Evolutionary conservation across 2,888 invertebrate species (phyloP), one percentile per base, ranked within the genome.

Genomic region (Rosalia funebris): DNA sequence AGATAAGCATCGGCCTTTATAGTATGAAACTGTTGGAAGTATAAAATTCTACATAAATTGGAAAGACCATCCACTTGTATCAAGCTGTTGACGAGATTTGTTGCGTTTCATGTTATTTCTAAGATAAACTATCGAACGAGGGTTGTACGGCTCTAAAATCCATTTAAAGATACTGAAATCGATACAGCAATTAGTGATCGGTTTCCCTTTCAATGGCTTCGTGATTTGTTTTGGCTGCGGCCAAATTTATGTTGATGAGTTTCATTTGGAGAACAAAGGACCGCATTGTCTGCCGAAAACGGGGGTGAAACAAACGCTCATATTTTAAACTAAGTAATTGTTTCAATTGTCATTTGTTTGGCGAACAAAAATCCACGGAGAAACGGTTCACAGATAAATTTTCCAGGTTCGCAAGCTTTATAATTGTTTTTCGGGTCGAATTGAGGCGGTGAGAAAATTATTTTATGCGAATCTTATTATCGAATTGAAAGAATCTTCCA

Each of bases 121-220:
- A 25, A 25, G 25, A 9, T 25, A 25, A 25, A 9, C 3, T 3
- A 46, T 46, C 32, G 15, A 1, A n/a, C 1, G 17, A 16, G 17
- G 48, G 19, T n/a, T 14, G 12, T 10, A 16, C 34, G 17, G 17
- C 36, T 4, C 17, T 19, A 19, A 12, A 48, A n/a, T 48, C 37
- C 20, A 12, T 19, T 48, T 48, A 48, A 36, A 36, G 37, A 48
- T 48, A 19, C 12, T 39, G 19, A 41, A 54, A 59, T 59, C 59
- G 59, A 59, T 59, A 54, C 42, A 59, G 53, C 59, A 54, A 59
- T 59, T 59, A 59, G 59, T 19, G 59, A 59, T 59, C 54, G 59
- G 59, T 46, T 54, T 54, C 59, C 41, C 59, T 59, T 48, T 46
- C 59, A 53, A 36, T 47, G 25, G 47, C 14, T 36, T 17, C 39